phyloP scores from a whole-genome alignment of 35 echinoderm and acorn worm species.

The Lytechinus pictus region DNA sequence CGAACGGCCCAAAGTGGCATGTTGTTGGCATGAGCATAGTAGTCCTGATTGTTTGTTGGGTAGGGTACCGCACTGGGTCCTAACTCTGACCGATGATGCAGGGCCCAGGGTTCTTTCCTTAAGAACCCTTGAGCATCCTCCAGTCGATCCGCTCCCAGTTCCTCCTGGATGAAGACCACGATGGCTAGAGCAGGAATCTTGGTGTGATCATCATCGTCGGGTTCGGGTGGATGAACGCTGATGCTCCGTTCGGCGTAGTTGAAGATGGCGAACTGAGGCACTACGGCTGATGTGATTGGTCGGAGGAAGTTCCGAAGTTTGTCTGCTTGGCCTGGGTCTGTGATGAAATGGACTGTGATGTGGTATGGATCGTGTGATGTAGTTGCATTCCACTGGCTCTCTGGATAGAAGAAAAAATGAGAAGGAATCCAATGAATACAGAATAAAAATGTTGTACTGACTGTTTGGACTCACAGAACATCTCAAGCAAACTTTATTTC shows the following conservation, averaged over 20 bases:
- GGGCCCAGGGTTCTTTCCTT: conserved; percentile 57
- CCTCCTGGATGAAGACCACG: conserved; percentile 72
- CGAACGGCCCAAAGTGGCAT: conserved; percentile 78
- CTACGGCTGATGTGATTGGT: conserved; percentile 58
- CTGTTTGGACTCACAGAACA: background rate
- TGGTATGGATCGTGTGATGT: conserved; percentile 56
- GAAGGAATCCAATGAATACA: background rate
- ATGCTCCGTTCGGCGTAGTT: conserved; percentile 71
- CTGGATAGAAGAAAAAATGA: background rate
- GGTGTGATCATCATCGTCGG: conserved; percentile 25
- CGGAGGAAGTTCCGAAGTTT: conserved; percentile 53
- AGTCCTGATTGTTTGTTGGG: conserved; percentile 78
- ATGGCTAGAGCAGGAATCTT: conserved; percentile 60
- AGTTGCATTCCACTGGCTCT: background rate
- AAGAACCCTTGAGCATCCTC: conserved; percentile 61
- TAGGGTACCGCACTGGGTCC: conserved; percentile 57
- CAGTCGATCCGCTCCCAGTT: conserved; percentile 68
- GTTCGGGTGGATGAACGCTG: background rate
- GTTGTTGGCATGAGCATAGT: conserved; percentile 62
- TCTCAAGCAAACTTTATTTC: background rate
- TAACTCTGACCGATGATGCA: conserved; percentile 68
- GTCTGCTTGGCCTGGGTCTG: conserved; percentile 64
- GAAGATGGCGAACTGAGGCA: conserved; percentile 67
- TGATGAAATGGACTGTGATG: conserved; percentile 76
- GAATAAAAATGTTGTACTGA: background rate